Conservation (phyloP, 1,140 invertebrate genomes). For the Oedothorax gibbosus region DNA sequence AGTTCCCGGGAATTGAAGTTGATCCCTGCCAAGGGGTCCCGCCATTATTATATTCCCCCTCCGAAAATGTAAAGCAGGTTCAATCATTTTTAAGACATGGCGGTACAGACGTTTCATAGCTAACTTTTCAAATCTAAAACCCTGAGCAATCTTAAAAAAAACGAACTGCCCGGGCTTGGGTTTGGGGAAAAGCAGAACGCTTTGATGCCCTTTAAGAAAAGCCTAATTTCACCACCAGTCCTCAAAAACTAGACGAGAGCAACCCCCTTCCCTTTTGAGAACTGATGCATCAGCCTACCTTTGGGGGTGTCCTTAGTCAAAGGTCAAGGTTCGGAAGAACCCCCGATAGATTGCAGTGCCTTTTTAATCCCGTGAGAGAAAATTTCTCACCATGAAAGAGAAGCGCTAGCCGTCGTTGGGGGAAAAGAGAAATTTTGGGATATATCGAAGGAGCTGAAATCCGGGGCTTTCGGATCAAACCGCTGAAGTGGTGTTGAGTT, state of each 20-base stretch:
- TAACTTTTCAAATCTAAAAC: constrained; percentile 13
- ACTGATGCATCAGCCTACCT: constrained; percentile 13
- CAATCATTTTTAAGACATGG: not conserved
- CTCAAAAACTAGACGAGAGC: not conserved
- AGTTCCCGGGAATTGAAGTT: constrained; percentile 31
- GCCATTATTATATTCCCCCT: constrained; percentile 26
- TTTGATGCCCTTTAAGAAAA: constrained; percentile 43
- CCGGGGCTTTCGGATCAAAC: not conserved
- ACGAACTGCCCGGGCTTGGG: constrained; percentile 45
- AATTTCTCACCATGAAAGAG: constrained; percentile 63
- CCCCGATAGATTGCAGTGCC: constrained; percentile 60
- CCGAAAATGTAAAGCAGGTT: too few relatives aligned
- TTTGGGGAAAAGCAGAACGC: not conserved
- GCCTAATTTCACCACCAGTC: not conserved
- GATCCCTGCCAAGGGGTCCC: not conserved
- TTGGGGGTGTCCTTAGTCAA: constrained; percentile 64
- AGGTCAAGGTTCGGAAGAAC: constrained; percentile 60
- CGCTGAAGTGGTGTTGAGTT: not conserved
- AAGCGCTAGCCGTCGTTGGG: constrained; percentile 64
- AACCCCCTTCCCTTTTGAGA: too few relatives aligned
- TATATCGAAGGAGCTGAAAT: constrained; percentile 63
- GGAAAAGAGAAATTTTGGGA: constrained; percentile 61
- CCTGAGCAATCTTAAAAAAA: constrained; percentile 26
- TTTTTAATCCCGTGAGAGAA: constrained; percentile 30
- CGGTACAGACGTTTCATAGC: constrained; percentile 13